Conservation (phyloP, 1,140 invertebrate genomes). For the Drosophila parabipectinata region DNA sequence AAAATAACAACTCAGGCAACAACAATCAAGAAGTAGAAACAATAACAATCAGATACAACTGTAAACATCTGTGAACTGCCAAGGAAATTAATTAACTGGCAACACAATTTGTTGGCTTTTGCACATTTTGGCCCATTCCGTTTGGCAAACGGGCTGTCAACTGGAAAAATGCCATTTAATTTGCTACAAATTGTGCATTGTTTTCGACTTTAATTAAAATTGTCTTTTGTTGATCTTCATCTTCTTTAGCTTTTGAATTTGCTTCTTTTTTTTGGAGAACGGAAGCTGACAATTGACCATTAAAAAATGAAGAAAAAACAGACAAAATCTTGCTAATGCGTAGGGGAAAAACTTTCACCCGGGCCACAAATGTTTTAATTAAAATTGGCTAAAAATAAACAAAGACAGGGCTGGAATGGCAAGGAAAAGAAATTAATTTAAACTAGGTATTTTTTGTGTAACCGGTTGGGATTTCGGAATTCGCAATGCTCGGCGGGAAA, state of each 20-base stretch:
- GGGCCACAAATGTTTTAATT: slow-evolving; percentile 61
- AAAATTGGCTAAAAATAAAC: slow-evolving; percentile 55
- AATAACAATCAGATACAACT: slow-evolving; percentile 40
- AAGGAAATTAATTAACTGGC: slow-evolving; percentile 69
- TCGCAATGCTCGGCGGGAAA: slow-evolving; percentile 50
- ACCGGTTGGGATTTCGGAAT: slow-evolving; percentile 53
- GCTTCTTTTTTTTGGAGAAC: slow-evolving; percentile 56
- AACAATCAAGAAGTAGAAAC: background rate
- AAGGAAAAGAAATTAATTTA: slow-evolving; percentile 69
- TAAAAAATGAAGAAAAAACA: slow-evolving; percentile 38
- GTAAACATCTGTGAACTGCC: slow-evolving; percentile 48
- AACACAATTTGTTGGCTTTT: slow-evolving; percentile 51
- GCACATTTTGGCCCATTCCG: slow-evolving; percentile 33
- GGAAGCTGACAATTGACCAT: slow-evolving; percentile 77
- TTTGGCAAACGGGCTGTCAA: slow-evolving; percentile 34
- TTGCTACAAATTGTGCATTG: slow-evolving; percentile 74
- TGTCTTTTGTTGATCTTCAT: slow-evolving; percentile 40
- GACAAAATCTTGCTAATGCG: slow-evolving; percentile 37
- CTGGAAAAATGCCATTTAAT: slow-evolving; percentile 68
- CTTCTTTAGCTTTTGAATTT: slow-evolving; percentile 34
- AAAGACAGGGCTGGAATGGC: slow-evolving; percentile 1
- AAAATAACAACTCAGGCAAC: background rate
- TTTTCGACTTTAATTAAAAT: slow-evolving; percentile 69
- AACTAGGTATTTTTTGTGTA: slow-evolving; percentile 59
- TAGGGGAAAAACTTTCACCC: slow-evolving; percentile 64